Evolutionary conservation across 2,113 vertebrate genomes (phyloP), one percentile per base, ranked within the genome.

Genomic region (Dasypus novemcinctus): DNA sequence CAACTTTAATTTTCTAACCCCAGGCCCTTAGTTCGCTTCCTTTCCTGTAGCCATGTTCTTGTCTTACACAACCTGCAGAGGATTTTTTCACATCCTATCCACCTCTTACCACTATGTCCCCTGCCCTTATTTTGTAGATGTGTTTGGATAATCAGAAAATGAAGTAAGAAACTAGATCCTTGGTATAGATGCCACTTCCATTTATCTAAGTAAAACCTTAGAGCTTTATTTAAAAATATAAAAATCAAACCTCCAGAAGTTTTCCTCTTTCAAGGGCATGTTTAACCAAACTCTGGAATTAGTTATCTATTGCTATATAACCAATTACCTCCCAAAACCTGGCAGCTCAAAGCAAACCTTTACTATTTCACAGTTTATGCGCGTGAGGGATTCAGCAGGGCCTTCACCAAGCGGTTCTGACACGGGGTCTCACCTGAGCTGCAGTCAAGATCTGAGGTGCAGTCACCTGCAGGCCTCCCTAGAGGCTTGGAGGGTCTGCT

Each of bases 1-100:
- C 98, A 96, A 96, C 98, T 98, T 98, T 98, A 98, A 98, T 98
- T 98, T 98, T 97, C 97, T 91, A 95, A 97, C 97, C 97, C 92
- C 83, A 86, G 97, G 96, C 93, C 95, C 95, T 78, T 41, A 1
- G 87, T 95, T 96, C 84, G 69, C 91, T 79, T 95, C 93, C 92
- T 83, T 69, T 85, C 88, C 90, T 33, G 25, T 64, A 0, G 57
- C 76, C 82, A 74, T 71, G 93, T 91, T 94, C 61, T 91, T 59
- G 69, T 63, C 81, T 43, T 23, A 27, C 0, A 10, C 68, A 21
- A 2, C 25, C 1, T 1, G 31, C 69, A 7, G 31, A 17, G 46
- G 46, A 10, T 11, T 27, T 5, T 4, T 7, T 52, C 17, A 0
- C 31, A 0, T 10, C 43, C 46, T 5, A 0, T 54, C 41, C 25